Evolutionary conservation across 2,797 vertebrate species (phyloP).

Genomic region (Diceros bicornis): DNA sequence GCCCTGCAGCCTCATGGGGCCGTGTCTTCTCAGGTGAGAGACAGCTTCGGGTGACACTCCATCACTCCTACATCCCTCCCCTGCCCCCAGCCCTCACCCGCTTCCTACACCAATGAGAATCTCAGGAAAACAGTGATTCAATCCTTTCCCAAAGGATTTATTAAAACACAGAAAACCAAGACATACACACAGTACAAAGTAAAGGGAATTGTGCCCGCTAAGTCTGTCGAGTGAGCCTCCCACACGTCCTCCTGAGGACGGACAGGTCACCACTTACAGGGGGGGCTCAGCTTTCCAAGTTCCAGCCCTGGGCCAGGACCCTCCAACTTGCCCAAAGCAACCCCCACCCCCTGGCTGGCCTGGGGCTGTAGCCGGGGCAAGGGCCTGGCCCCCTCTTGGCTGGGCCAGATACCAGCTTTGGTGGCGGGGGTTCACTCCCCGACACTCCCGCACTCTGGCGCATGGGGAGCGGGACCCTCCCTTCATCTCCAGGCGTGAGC

Average conservation of each 20-base stretch:
- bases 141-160: slow-evolving; percentile 96
- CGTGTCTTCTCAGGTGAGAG: fast-evolving
- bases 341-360: background rate
- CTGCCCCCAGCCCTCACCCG: no score
- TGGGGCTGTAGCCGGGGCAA: background rate
- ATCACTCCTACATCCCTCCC: fast-evolving
- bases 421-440: background rate
- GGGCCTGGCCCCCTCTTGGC: background rate
- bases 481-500: background rate
- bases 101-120: fast-evolving
- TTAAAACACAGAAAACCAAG: slow-evolving; percentile 98
- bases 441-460: fast-evolving
- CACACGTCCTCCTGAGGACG: slow-evolving; percentile 80
- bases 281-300: background rate
- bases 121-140: background rate
- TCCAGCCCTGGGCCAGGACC: background rate
- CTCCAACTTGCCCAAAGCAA: background rate
- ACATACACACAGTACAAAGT: slow-evolving; percentile 96
- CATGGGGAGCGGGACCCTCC: background rate
- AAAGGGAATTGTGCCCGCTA: slow-evolving; percentile 90
- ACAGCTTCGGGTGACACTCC: fast-evolving
- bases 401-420: background rate
- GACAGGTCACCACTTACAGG: background rate
- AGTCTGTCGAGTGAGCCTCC: slow-evolving; percentile 84
- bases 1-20: background rate